Conservation (phyloP, 2,888 invertebrate species). For the Laspeyria flexula region DNA sequence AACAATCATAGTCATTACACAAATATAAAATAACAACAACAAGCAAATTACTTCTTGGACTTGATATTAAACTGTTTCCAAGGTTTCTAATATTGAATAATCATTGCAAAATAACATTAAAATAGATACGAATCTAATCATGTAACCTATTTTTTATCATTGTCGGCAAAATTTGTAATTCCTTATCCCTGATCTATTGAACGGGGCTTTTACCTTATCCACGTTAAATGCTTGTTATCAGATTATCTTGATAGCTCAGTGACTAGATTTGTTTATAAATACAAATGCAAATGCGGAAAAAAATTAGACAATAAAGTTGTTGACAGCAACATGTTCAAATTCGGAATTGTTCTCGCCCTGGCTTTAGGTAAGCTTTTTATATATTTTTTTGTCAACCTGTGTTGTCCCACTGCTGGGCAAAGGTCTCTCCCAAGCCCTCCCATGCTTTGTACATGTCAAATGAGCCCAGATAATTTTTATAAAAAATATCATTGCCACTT, state of each 20-base stretch:
- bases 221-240: constrained; percentile 4
- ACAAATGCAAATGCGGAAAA: neutral
- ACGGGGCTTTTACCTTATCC: constrained; percentile 6
- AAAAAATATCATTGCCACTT: too few relatives aligned
- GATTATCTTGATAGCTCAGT: constrained; percentile 4
- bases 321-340: constrained; percentile 28
- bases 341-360: constrained; percentile 32
- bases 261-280: constrained; percentile 18
- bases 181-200: constrained; percentile 5
- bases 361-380: constrained; percentile 42
- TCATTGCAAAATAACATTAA: neutral
- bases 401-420: too few relatives aligned
- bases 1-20: too few relatives aligned
- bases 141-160: constrained; percentile 12
- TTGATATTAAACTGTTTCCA: neutral
- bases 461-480: too few relatives aligned
- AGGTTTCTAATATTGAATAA: neutral
- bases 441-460: too few relatives aligned
- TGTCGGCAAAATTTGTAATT: constrained; percentile 17
- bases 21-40: too few relatives aligned
- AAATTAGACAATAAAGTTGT: constrained; percentile 6
- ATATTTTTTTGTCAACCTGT: neutral
- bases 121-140: constrained; percentile 27
- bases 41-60: too few relatives aligned
- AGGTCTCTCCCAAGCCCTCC: too few relatives aligned